Evolutionary conservation across 2,888 invertebrate species (phyloP), one percentile per base, ranked within the genome.

Genomic region (Glyphotaelius pellucidus): DNA sequence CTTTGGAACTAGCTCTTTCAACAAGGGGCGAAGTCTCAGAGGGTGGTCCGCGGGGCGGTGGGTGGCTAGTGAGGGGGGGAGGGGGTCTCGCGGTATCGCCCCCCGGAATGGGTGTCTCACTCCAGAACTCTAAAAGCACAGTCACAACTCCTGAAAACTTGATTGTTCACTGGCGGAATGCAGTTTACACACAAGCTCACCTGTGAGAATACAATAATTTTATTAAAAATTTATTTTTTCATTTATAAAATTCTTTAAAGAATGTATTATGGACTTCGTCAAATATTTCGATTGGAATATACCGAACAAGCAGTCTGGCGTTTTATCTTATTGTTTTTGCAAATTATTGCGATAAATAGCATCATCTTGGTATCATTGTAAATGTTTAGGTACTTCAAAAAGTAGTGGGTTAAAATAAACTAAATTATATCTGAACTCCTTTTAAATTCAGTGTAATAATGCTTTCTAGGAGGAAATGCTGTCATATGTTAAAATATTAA

Each of bases 1-100:
- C 88, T 92, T 92, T 92, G 87, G 19, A 91, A 92, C 90, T 89
- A 92, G 92, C 90, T 42, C 90, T 90, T 91, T 92, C 92, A 81
- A 80, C 79, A 89, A 35, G 79, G 88, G 80, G 38, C 32, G 79
- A 79, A n/a, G 15, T 79, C 79, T 89, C 88, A 32, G 79, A 11
- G n/a, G 30, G 80, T 30, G 52, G 31, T 35, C 32, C 80, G n/a
- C 25, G 80, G 31, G 80, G 25, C 52, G 67, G 89, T 79, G 84
- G 67, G 84, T 15, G 81, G n/a, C 81, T 81, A 32, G 42, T 11
- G 81, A 81, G n/a, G 38, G 15, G 32, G 5, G 84, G 84, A 30
- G 42, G 30, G 15, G 31, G 89, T 83, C 47, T n/a, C 81, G 90
- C 38, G 83, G 31, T 38, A 89, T 87, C 88, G 19, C 88, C 88